Base-by-base conservation (phyloP, 2,888 invertebrate species). In the Sarcophaga caerulescens region DNA sequence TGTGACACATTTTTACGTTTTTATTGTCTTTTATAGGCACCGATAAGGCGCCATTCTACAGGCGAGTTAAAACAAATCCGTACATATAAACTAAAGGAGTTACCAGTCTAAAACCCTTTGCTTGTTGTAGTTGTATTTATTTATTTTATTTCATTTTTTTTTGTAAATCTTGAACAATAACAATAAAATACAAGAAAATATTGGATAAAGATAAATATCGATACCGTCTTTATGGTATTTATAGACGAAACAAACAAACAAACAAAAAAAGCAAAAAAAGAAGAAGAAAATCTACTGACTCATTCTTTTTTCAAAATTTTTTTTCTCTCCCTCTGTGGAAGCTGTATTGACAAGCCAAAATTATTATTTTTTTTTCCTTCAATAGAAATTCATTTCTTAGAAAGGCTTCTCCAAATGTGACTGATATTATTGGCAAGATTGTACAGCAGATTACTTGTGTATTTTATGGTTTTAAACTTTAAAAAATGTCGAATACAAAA, bases 1-100 rank as follows among this genome's bases (percentile, higher is more conserved):
- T 83, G 83, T 83, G 80, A 83, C 83, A 85, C 85, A 77, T 73
- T 85, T 85, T 76, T 69, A 63, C 17, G 12, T 63, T 74, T 12
- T 25, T 57, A n/a, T 21, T 62, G 10, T 60, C 59, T 19, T 70
- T 60, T 19, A 45, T 59, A 65, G 23, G n/a, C 68, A 3, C 17
- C 17, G 52, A 52, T 52, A 52, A 52, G 52, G 17, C 17, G 52
- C 52, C 52, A 52, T 52, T 35, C 10, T 35, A 35, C 10, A 35
- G 35, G 35, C 25, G 25, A 63, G 44, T n/a, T 57, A 57, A n/a
- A n/a, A 17, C 57, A 57, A 17, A 57, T 57, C n/a, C 6, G 1
- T 3, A 65, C 17, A 45, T 45, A 17, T 3, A 52, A 68, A 14
- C 65, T 59, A 65, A 71, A 17, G 17, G 14, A 14, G 17, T 52